phyloP scores from a whole-genome alignment of 2,113 vertebrate species.

The Sprattus sprattus region DNA sequence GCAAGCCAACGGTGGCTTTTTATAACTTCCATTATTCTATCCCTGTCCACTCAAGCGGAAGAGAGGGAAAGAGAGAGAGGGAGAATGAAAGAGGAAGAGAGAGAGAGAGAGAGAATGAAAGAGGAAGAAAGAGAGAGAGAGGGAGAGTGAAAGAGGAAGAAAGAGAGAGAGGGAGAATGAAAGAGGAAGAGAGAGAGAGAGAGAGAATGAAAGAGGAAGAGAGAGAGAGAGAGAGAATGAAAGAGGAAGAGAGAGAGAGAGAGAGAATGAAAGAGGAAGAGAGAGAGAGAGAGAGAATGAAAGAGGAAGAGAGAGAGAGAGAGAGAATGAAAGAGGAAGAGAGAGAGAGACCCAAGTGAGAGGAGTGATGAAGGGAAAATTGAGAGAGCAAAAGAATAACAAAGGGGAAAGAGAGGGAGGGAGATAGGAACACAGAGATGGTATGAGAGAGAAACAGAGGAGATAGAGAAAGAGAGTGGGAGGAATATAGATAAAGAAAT shows the following conservation, averaged over 20 bases:
- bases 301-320: not conserved
- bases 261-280: too few species aligned
- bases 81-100: not conserved
- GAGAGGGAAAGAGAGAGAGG: not conserved
- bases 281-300: not conserved
- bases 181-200: not conserved
- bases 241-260: too few species aligned
- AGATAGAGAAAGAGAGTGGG: not conserved
- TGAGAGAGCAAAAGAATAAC: not conserved
- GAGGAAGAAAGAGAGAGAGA: not conserved
- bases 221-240: not conserved
- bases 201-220: not conserved
- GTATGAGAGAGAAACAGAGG: not conserved
- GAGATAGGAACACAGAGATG: not conserved
- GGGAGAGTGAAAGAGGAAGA: not conserved
- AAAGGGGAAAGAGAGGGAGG: not conserved
- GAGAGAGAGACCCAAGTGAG: not conserved
- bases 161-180: not conserved
- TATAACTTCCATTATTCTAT: not conserved
- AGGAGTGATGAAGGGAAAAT: not conserved
- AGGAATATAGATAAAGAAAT: not conserved
- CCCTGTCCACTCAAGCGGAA: not conserved
- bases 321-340: not conserved
- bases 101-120: not conserved
- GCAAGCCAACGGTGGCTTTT: slow-evolving; percentile 26